phyloP scores from a whole-genome alignment of 2,888 invertebrate genomes.

The Listrodromus nycthemerus region DNA sequence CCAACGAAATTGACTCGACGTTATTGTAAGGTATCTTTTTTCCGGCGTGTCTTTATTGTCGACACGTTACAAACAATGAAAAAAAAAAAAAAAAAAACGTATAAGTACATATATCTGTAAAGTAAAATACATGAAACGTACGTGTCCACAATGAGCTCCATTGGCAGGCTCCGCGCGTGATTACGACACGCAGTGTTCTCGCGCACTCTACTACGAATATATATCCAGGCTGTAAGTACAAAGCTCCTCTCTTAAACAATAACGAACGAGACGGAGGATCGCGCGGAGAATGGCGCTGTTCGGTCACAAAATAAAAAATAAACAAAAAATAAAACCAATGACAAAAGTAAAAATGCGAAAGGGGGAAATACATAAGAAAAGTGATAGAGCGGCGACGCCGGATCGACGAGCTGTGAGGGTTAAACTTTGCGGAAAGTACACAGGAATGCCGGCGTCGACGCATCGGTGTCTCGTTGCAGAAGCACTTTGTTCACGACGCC shows the following conservation, averaged over 20 bases:
- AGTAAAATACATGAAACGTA: conserved; percentile 9
- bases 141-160: neutral
- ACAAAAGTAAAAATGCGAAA: conserved; percentile 3
- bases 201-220: neutral
- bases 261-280: conserved; percentile 1
- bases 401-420: neutral
- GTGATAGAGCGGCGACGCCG: neutral
- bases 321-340: neutral
- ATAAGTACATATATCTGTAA: neutral
- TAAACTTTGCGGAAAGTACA: conserved; percentile 12
- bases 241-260: neutral
- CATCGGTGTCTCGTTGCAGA: neutral
- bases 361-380: conserved; percentile 13
- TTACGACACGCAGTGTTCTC: neutral
- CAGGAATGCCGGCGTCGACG: neutral
- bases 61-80: neutral
- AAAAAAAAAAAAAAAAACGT: too few relatives aligned
- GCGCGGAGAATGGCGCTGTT: neutral
- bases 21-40: conserved; percentile 8
- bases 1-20: conserved; percentile 11
- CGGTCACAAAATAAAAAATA: neutral
- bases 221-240: neutral
- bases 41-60: neutral
- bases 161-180: neutral
- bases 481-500: neutral